Base-by-base conservation (phyloP, 2,797 vertebrate species). In the Rhinichthys osculus region DNA sequence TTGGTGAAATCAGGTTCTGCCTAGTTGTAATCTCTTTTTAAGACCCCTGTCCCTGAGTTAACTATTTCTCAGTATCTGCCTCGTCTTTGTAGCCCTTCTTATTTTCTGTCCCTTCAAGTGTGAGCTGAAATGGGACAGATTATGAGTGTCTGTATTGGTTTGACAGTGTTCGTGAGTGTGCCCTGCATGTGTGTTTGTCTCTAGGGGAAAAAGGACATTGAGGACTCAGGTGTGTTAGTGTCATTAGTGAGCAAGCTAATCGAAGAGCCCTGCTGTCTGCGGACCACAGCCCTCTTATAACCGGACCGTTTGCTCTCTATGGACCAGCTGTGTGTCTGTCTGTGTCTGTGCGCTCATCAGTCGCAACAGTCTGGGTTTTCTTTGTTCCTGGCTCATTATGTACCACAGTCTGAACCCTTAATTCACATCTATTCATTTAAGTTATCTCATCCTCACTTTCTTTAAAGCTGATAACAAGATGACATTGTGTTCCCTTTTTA, bases 181-280 rank as follows among this genome's bases (percentile, higher is more conserved):
- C 78, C 42, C 9, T 71, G 69, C 70, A 33, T 38, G 35, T 78
- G 70, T 78, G 72, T 73, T 30, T 79, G 66, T 72, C 71, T 62
- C 38, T n/a, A 47, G 77, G 72, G 85, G 81, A 78, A 76, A 86
- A 89, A 71, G 78, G 90, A 90, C 82, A 87, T 88, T 84, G 78
- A 87, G 93, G 93, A 93, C 93, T 91, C 94, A 95, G 94, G 94
- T 95, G 94, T 95, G 93, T 90, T 86, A 86, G 70, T 92, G 88
- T 91, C 90, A 92, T 94, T 94, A 94, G 92, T 69, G 54, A 78
- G 79, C 47, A 57, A 78, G 84, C 54, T 87, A 87, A 88, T 88
- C 73, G 79, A 88, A 87, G 57, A 72, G 42, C 72, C 82, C 70
- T 74, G 81, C 82, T 82, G 79, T 88, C 73, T 82, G 33, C 57